Base-by-base conservation (phyloP, 2,888 invertebrate genomes). In the Allophyes oxyacanthae region DNA sequence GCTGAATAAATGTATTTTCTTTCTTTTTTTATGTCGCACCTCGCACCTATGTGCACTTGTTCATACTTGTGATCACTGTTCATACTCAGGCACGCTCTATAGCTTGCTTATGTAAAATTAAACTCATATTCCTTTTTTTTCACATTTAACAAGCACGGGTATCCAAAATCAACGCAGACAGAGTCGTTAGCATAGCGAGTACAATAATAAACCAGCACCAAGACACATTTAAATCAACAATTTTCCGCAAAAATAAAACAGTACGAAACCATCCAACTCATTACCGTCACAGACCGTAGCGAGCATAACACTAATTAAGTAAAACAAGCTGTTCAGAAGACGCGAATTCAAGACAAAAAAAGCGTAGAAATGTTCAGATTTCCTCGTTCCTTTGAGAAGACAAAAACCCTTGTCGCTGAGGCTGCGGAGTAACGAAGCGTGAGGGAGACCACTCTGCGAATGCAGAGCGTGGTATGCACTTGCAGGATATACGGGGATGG, bases 361-460 rank as follows among this genome's bases (percentile, higher is more conserved):
- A 54, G 59, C 72, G 76, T 78, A 81, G 81, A 86, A 87, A 87
- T 86, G 80, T 83, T 83, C 86, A 85, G 86, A 85, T 87, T 87
- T 83, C 69, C 81, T 83, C 83, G 77, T 87, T 84, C 84, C 87
- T 88, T 90, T 88, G 85, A 84, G 79, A 73, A 84, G 81, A 85
- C 84, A 87, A 85, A 84, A 86, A 79, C 85, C 79, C 87, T 88
- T 82, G 83, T 83, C 78, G 79, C 75, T 72, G 78, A 72, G 72
- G 75, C 78, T 67, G 64, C 72, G 66, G 76, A 68, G 84, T 88
- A 89, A 90, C 89, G 88, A 89, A 89, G 87, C 89, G 84, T 78
- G 80, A 77, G 81, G 75, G 82, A 83, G 84, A 83, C 86, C 88
- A 85, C 90, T 88, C 84, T 60, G 79, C 72, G 83, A 82, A 84